Conservation (phyloP, 1,140 invertebrate species). For the Zeugodacus cucurbitae region DNA sequence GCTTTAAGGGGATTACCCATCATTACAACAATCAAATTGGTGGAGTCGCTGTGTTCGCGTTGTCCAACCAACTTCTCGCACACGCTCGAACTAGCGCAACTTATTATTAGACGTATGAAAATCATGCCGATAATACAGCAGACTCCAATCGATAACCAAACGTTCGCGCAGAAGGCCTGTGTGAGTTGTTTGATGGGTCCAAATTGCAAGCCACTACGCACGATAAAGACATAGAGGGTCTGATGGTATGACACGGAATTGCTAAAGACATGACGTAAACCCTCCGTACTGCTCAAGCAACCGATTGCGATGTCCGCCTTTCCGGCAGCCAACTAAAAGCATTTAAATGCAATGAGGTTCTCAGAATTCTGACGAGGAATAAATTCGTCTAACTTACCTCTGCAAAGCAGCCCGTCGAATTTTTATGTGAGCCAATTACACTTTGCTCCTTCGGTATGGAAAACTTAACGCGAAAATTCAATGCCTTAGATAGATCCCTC, state of each 20-base stretch:
- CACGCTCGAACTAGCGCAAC: background rate
- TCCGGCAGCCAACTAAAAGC: background rate
- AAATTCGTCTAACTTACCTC: background rate
- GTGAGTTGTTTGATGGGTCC: slow-evolving; percentile 33
- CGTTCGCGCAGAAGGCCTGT: background rate
- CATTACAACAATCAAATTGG: slow-evolving; percentile 29
- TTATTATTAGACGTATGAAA: background rate
- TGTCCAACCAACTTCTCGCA: slow-evolving; percentile 41
- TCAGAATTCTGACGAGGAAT: too few species aligned
- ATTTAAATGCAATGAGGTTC: background rate
- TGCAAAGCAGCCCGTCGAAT: slow-evolving; percentile 38
- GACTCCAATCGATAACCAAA: slow-evolving; percentile 12
- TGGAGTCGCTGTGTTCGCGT: background rate
- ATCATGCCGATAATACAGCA: background rate
- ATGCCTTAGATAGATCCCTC: background rate
- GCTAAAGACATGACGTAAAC: slow-evolving; percentile 4
- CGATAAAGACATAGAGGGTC: slow-evolving; percentile 41
- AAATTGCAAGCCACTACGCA: slow-evolving; percentile 40
- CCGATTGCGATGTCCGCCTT: slow-evolving; percentile 41
- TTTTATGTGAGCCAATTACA: background rate
- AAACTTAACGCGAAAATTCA: slow-evolving; percentile 34
- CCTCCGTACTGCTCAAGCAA: slow-evolving; percentile 13
- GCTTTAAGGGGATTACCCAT: slow-evolving; percentile 44
- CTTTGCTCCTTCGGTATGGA: background rate
- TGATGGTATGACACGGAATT: slow-evolving; percentile 36